These are phyloP conservation scores for Phyllotreta striolata DNA, from an alignment of 2,888 invertebrate species.

Conservation along the genomic window DNA sequence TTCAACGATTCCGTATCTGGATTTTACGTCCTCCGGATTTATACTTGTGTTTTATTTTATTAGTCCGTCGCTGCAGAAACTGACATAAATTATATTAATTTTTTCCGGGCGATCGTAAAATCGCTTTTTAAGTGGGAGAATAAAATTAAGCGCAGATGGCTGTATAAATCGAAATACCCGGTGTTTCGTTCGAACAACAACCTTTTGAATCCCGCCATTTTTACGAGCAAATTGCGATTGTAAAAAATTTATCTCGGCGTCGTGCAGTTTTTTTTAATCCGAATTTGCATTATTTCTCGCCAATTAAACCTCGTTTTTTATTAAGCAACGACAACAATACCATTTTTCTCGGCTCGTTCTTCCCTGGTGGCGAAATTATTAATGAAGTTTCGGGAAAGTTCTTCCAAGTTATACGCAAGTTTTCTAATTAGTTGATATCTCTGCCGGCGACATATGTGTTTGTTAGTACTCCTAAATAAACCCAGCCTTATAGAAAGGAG, in stretches of 20 bases:
- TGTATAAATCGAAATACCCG: too few relatives aligned
- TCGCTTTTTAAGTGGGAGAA: not conserved
- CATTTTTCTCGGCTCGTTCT: not conserved
- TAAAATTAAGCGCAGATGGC: not conserved
- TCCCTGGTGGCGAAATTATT: not conserved
- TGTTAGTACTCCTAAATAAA: not conserved
- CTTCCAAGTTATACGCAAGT: not conserved
- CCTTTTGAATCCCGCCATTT: too few relatives aligned
- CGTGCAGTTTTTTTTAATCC: too few relatives aligned
- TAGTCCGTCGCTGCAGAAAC: not conserved
- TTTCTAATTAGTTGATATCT: constrained; percentile 4
- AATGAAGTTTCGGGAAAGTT: constrained; percentile 1
- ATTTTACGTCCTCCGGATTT: constrained; percentile 30
- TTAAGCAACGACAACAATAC: too few relatives aligned
- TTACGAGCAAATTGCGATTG: too few relatives aligned
- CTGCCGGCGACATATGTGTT: not conserved
- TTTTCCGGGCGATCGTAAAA: not conserved
- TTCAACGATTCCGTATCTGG: constrained; percentile 27
- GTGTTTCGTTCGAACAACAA: too few relatives aligned
- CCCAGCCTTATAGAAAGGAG: not conserved
- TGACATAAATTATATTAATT: constrained; percentile 1
- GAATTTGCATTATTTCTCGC: too few relatives aligned
- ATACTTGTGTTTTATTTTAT: constrained; percentile 26
- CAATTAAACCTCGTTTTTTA: too few relatives aligned
- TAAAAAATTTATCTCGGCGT: too few relatives aligned